Base-by-base conservation (phyloP, 2,797 vertebrate genomes). In the Tiaroga cobitis region DNA sequence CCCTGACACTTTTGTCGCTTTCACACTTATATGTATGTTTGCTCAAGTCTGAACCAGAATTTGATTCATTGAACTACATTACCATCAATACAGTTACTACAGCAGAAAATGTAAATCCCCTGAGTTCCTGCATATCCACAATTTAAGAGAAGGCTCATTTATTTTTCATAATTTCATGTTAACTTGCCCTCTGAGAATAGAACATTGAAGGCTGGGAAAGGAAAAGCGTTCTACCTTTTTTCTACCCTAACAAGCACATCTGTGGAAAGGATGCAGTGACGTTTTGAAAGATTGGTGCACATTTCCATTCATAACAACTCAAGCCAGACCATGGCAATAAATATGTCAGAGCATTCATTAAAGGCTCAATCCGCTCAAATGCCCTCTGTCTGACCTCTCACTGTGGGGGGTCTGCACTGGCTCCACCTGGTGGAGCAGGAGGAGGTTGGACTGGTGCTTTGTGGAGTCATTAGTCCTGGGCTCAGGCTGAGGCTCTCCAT, bases 311-410 rank as follows among this genome's bases (percentile, higher is more conserved):
- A 85, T 49, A 80, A 80, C 67, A 85, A 73, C 83, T 54, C 37
- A 51, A 46, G 67, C 83, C 77, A 73, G 76, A 73, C 54, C 43
- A 16, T 73, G 68, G 41, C 63, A 63, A 59, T 80, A 81, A 79
- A 70, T 49, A 83, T 56, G 56, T 65, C 54, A 69, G 46, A 68
- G 46, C 29, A 54, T 74, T 80, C 34, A 80, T 83, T 68, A 49
- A 56, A 79, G 46, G 39, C 73, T 77, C 73, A 49, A 26, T 63
- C 43, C 34, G 5, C 67, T 83, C 34, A 46, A 69, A 49, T 46
- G 34, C 67, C 51, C 78, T 82, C 67, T 26, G 56, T 86, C 91
- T 90, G 79, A 97, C 97, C 96, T 97, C 93, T 96, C 97, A 19
- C 94, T 92, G 91, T 91, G 93, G 81, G 94, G 93, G 72, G 91